Base-by-base conservation (phyloP, 1,140 invertebrate species). In the Procambarus virginalis region DNA sequence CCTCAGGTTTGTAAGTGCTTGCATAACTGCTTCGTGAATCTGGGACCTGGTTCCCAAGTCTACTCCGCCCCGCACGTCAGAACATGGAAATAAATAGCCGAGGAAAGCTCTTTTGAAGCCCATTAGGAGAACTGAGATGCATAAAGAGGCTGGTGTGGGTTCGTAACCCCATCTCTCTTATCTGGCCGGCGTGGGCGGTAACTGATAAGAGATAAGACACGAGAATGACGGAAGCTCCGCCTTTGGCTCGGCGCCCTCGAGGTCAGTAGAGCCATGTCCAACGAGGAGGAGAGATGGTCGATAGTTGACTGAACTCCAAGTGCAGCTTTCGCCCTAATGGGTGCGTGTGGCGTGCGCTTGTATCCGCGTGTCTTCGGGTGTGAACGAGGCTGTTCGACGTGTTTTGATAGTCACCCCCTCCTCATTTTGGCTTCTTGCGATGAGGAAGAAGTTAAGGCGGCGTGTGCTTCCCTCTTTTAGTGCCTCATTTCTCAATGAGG, bases 161-260 rank as follows among this genome's bases (percentile, higher is more conserved):
- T 10, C 4, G 68, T 73, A 73, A 73, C 22, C 68, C 22, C 68
- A 73, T 73, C 68, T 22, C n/a, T 73, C 68, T 73, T 73, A 73
- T 73, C 68, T 73, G 5, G 4, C 68, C 22, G n/a, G 68, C 34
- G 68, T 73, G 68, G 68, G 68, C 68, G 68, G 68, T 34, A n/a
- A 8, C 5, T 3, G 68, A 73, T 73, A 73, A 34, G 68, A 22
- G 68, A 73, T 73, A 73, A 73, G 68, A 8, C 68, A 9, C 68
- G 34, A 73, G 22, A 22, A 34, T 73, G 68, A 73, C 68, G 68
- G 68, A 73, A 73, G 68, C 68, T 34, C 68, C 68, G 68, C 68
- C 68, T 22, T 73, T 34, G 34, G 34, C 34, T 34, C 34, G 34
- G 1, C 34, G 34, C 34, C 34, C 34, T 34, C 34, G 34, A 34